Percentiles rank a stretch among this genome's conserved stretches.
These are phyloP conservation scores for Zaprionus bogoriensis DNA, from an alignment of 2,888 invertebrate species.

Conservation along the genomic window DNA sequence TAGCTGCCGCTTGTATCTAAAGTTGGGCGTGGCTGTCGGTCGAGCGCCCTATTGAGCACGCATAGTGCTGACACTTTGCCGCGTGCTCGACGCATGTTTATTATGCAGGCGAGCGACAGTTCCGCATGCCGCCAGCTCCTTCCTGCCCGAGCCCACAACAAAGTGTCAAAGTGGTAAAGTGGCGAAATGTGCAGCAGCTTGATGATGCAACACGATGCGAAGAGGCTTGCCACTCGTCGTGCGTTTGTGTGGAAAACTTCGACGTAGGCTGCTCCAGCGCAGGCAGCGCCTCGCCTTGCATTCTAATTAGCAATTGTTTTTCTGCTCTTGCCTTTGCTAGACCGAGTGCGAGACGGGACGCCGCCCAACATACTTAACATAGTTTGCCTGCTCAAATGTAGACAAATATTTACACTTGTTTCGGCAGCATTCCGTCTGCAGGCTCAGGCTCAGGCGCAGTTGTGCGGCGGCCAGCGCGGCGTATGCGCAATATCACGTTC, in stretches of 20 bases:
- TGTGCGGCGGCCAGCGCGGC: conserved; percentile 35
- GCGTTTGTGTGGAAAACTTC: conserved; percentile 43
- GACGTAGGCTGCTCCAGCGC: conserved; percentile 28
- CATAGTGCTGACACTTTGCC: conserved; percentile 52
- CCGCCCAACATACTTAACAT: conserved; percentile 58
- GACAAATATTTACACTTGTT: conserved; percentile 71
- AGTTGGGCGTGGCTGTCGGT: conserved; percentile 21
- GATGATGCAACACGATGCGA: conserved; percentile 49
- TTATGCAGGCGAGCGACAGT: conserved; percentile 51
- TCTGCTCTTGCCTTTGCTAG: conserved; percentile 12
- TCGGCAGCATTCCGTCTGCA: conserved; percentile 40
- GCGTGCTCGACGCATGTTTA: conserved; percentile 35
- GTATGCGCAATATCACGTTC: conserved; percentile 61
- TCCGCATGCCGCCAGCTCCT: conserved; percentile 6
- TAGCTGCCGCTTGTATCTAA: conserved; percentile 38
- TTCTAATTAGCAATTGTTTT: conserved; percentile 64
- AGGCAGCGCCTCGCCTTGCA: conserved; percentile 56
- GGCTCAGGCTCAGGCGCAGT: too few relatives aligned
- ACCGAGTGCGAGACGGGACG: too few relatives aligned
- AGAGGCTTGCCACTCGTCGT: conserved; percentile 6
- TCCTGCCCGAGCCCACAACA: neutral
- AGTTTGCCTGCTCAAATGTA: conserved; percentile 55
- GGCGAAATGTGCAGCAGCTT: conserved; percentile 34
- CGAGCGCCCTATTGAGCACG: conserved; percentile 65
- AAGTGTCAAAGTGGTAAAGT: conserved; percentile 38